A percentile compares a stretch with the other conserved stretches of the same genome.
phyloP scores from a whole-genome alignment of 2,797 vertebrate genomes.

The Spondyliosoma cantharus region DNA sequence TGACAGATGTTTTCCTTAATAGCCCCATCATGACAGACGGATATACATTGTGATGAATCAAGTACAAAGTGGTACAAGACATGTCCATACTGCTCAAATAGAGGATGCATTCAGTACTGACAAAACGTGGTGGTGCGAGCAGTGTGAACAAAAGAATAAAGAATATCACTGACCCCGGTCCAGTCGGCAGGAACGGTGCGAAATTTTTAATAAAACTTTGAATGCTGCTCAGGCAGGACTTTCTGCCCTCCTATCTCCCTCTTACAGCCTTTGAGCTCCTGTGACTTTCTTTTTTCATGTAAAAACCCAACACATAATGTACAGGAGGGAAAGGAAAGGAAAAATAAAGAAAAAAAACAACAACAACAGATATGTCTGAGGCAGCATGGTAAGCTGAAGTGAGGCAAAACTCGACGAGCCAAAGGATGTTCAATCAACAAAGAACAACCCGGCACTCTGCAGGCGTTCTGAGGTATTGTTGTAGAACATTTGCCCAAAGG shows the following conservation, averaged over 20 bases:
- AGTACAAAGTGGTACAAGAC: constrained; percentile 14
- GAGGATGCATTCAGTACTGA: constrained; percentile 34
- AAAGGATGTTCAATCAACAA: constrained; percentile 35
- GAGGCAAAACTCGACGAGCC: constrained; percentile 7
- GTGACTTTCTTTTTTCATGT: constrained; percentile 25
- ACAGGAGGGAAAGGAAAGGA: not conserved
- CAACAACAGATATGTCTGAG: constrained; percentile 27
- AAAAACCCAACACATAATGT: constrained; percentile 10
- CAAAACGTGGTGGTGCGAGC: constrained; percentile 8
- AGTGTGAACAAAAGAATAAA: constrained; percentile 24
- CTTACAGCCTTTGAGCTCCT: constrained; percentile 46
- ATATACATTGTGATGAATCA: constrained; percentile 56
- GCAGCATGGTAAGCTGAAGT: constrained; percentile 11
- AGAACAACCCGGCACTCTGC: constrained; percentile 18
- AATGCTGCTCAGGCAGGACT: constrained; percentile 32
- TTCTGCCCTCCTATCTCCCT: constrained; percentile 41
- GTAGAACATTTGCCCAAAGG: constrained; percentile 22
- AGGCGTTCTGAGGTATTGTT: constrained; percentile 1
- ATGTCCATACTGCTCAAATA: constrained; percentile 22
- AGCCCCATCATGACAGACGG: constrained; percentile 59
- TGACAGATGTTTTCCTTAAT: constrained; percentile 75
- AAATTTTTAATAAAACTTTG: constrained; percentile 46
- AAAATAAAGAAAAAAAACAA: not conserved
- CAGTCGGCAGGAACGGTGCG: not conserved
- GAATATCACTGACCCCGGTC: constrained; percentile 23